Base-by-base conservation (phyloP, 2,797 vertebrate genomes). In the Cyprinodon diabolis region DNA sequence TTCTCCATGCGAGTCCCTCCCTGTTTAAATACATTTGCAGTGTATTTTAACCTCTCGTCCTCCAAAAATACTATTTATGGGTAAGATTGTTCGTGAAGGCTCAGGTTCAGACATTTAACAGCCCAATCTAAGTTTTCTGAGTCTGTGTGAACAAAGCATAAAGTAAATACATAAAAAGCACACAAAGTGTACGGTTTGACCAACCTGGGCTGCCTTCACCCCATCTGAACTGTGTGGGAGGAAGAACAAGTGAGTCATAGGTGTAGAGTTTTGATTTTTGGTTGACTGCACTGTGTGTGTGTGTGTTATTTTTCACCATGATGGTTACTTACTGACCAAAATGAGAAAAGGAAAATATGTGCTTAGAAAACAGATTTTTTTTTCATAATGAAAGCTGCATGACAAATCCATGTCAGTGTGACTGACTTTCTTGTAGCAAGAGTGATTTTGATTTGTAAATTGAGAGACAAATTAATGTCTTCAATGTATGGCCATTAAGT, bases 161-260 rank as follows among this genome's bases (percentile, higher is more conserved):
- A 47, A 58, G 15, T 62, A 40, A 62, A 62, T 62, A 12, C 30
- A 30, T 40, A 10, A 40, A 62, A 21, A 62, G 9, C 58, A 37
- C 21, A 37, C 14, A 21, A 62, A 62, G 35, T 19, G 17, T 40
- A 40, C 4, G 8, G 19, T 65, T 75, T 73, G 66, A 80, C 52
- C 57, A 76, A 83, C 79, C 66, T 80, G 68, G 70, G 37, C 68
- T 10, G n/a, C 57, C 67, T 72, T 87, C 48, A 81, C 81, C 75
- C 74, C 65, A 2, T 52, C 68, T 88, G 83, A 92, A 91, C 90
- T 74, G 63, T 57, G 89, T 75, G 72, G 86, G 84, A 75, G 75
- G 78, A 81, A 76, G 66, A 79, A 74, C 17, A 23, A 72, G 37
- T 87, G 90, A 90, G 77, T 92, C 89, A 90, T 66, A 25, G 4